Conservation (phyloP, 2,888 invertebrate species). For the Petrolisthes manimaculis region DNA sequence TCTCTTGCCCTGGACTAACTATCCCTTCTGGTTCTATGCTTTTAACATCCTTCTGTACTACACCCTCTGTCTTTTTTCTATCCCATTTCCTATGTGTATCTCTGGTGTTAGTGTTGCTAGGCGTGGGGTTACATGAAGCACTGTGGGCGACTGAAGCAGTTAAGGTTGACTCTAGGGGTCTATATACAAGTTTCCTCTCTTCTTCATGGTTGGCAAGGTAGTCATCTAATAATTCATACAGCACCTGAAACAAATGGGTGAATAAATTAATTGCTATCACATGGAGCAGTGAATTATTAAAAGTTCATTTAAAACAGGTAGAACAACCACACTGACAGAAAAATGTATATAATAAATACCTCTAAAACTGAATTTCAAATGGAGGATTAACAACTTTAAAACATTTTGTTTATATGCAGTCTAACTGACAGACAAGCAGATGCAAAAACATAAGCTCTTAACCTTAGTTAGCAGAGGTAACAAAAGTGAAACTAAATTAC, state of each 20-base stretch:
- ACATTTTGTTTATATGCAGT: too few species aligned
- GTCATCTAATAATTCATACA: conserved; percentile 61
- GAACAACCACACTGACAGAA: too few species aligned
- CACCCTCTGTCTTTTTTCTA: not conserved
- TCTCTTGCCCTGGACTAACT: not conserved
- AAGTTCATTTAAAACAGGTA: too few species aligned
- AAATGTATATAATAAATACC: too few species aligned
- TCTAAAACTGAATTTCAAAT: too few species aligned
- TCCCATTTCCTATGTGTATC: not conserved
- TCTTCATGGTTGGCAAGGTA: conserved; percentile 52
- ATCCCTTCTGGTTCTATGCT: not conserved
- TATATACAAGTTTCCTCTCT: conserved; percentile 61
- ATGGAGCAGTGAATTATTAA: not conserved
- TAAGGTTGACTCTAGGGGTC: conserved; percentile 47
- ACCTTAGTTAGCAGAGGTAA: too few species aligned
- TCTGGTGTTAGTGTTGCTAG: conserved; percentile 40
- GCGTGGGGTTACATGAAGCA: conserved; percentile 45
- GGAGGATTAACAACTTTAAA: too few species aligned
- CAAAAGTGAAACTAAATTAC: too few species aligned
- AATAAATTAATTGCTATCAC: not conserved
- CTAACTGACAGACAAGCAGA: too few species aligned
- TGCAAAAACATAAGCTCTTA: too few species aligned
- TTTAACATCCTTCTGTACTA: not conserved
- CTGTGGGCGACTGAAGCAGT: conserved; percentile 43
- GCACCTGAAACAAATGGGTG: conserved; percentile 48